Base-by-base conservation (phyloP, 2,888 invertebrate species). In the Parapristionchus giblindavisi region DNA sequence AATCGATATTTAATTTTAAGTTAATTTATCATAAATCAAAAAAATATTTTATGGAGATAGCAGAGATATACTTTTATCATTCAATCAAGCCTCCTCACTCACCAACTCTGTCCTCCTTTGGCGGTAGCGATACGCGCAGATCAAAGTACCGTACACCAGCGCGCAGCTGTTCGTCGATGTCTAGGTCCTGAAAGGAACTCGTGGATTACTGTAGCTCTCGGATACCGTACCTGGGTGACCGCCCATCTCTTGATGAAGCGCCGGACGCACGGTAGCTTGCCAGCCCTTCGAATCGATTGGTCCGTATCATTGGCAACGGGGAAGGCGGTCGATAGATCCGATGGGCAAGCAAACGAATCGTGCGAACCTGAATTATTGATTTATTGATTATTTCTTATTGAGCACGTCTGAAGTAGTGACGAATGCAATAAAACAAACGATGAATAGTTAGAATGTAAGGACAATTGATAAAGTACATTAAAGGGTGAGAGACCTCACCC, bases 61-160 rank as follows among this genome's bases (percentile, higher is more conserved):
- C 14, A 11, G 14, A 14, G 48, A 11, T 48, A 48, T 48, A 48
- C 48, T 21, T 24, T 11, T 56, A 56, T 8, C 56, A 8, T 56
- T 24, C 17, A 56, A n/a, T n/a, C n/a, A n/a, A n/a, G n/a, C n/a
- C n/a, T n/a, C n/a, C n/a, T n/a, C n/a, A n/a, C n/a, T n/a, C n/a
- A n/a, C n/a, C n/a, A n/a, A n/a, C n/a, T n/a, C n/a, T 38, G 27
- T 68, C 68, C 1, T 52, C 21, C 24, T 27, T 11, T n/a, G 79
- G 77, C 1, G 80, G 63, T 24, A 78, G 78, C 3, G 77, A 77
- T 36, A 81, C 65, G 3, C 83, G 82, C 4, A 83, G 65, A 75
- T 83, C 83, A 11, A 83, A 72, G 56, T 80, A 83, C 2, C 83
- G 81, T 11, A 83, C 74, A 21, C 83, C 83, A 11, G 66, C 24